Conservation (phyloP, 2,888 invertebrate genomes). For the Eupsilia transversa region DNA sequence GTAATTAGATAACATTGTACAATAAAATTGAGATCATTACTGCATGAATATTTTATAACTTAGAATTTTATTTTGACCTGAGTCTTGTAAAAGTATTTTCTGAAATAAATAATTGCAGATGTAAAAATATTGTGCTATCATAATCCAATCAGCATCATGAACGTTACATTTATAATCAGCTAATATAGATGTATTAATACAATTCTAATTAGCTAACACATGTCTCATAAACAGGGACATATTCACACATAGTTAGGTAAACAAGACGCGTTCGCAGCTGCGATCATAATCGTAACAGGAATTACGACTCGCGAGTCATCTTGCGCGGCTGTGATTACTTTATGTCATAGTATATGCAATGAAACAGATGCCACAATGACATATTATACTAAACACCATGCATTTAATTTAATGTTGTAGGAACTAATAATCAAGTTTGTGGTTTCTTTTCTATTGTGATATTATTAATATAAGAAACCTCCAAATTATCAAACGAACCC, state of each 20-base stretch:
- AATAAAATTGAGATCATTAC: neutral
- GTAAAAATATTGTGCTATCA: no score
- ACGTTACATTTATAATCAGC: neutral
- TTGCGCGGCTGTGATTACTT: conserved; percentile 69
- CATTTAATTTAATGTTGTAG: neutral
- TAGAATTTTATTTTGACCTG: neutral
- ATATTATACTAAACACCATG: neutral
- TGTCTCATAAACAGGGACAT: conserved; percentile 28
- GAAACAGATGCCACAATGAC: neutral
- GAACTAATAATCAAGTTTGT: neutral
- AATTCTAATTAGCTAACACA: conserved; percentile 44
- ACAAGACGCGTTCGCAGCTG: conserved; percentile 64
- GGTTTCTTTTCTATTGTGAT: neutral
- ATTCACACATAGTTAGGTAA: conserved; percentile 40
- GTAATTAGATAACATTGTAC: neutral
- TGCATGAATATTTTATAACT: neutral
- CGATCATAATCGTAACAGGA: conserved; percentile 75
- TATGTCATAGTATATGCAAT: conserved; percentile 63
- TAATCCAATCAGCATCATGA: neutral
- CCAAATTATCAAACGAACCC: neutral
- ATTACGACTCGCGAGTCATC: conserved; percentile 76
- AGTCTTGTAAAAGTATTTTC: neutral
- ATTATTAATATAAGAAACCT: neutral
- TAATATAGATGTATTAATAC: conserved; percentile 4
- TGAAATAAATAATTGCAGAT: neutral